Percentiles rank a stretch among this genome's conserved stretches.
Evolutionary conservation across 2,888 invertebrate genomes (phyloP).

Genomic region (Cheilosia impressa): DNA sequence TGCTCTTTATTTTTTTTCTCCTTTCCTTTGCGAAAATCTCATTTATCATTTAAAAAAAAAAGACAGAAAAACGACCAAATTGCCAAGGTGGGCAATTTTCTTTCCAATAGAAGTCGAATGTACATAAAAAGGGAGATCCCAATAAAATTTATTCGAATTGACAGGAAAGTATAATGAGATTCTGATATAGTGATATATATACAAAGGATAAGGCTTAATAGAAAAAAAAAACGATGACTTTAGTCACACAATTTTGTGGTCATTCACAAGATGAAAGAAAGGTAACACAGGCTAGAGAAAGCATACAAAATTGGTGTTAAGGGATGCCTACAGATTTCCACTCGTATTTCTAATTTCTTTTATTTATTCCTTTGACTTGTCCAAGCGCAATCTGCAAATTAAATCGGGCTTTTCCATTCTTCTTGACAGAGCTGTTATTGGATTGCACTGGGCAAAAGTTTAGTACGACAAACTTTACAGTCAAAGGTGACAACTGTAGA

Average conservation of each 20-base stretch:
- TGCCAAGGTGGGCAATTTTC: constrained; percentile 63
- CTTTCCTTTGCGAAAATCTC: constrained; percentile 45
- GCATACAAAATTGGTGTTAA: not conserved
- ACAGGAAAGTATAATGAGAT: constrained; percentile 64
- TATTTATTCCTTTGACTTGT: constrained; percentile 17
- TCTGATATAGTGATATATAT: constrained; percentile 12
- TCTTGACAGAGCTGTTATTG: not conserved
- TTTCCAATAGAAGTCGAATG: constrained; percentile 40
- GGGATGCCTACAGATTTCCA: not conserved
- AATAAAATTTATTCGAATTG: constrained; percentile 62
- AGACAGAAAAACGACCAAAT: constrained; percentile 57
- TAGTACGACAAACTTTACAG: too few relatives aligned
- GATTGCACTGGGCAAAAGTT: not conserved
- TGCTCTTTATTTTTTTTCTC: constrained; percentile 20
- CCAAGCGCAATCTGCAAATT: not conserved
- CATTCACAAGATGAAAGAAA: constrained; percentile 55
- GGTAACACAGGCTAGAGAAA: not conserved
- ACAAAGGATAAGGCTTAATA: constrained; percentile 25
- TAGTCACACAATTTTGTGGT: constrained; percentile 55
- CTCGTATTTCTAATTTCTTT: not conserved
- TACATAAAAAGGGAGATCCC: constrained; percentile 33
- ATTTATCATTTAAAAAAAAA: constrained; percentile 66
- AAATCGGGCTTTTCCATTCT: not conserved
- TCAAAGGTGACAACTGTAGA: too few relatives aligned
- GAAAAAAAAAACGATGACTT: constrained; percentile 15